Conservation (phyloP, 2,888 invertebrate genomes). For the Melipona beecheii region DNA sequence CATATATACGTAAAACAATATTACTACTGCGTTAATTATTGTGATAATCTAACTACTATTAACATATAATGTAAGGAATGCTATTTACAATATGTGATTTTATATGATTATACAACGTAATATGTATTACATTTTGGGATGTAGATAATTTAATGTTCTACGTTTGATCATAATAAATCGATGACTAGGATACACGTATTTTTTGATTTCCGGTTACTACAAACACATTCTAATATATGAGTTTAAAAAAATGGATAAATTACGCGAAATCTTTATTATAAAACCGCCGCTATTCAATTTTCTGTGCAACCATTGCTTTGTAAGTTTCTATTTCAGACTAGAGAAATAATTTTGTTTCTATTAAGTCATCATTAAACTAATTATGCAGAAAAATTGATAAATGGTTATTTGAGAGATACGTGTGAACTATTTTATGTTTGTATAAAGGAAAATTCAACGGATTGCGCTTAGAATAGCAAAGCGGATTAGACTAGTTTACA, state of each 20-base stretch:
- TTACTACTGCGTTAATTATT: slow-evolving; percentile 55
- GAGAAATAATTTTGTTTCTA: neutral
- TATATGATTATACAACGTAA: slow-evolving; percentile 54
- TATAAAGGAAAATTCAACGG: slow-evolving; percentile 38
- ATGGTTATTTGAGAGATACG: neutral
- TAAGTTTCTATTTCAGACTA: neutral
- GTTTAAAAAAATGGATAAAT: slow-evolving; percentile 41
- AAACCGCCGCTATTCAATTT: slow-evolving; percentile 61
- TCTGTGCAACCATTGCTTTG: slow-evolving; percentile 37
- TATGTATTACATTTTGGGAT: slow-evolving; percentile 45
- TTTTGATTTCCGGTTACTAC: slow-evolving; percentile 34
- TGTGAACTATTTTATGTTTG: neutral
- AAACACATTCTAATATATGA: slow-evolving; percentile 37
- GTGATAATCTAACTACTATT: slow-evolving; percentile 44
- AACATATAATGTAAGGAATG: slow-evolving; percentile 75
- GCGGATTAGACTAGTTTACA: slow-evolving; percentile 81
- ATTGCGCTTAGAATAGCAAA: slow-evolving; percentile 70
- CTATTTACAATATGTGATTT: slow-evolving; percentile 75
- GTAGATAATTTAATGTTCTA: slow-evolving; percentile 12
- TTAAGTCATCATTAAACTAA: neutral
- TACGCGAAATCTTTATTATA: slow-evolving; percentile 63
- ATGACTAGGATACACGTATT: slow-evolving; percentile 70
- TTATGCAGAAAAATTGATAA: neutral
- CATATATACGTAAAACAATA: slow-evolving; percentile 59
- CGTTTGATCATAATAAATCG: slow-evolving; percentile 43